Evolutionary conservation across 2,797 vertebrate species (phyloP).

Genomic region (Glyptemys insculpta): DNA sequence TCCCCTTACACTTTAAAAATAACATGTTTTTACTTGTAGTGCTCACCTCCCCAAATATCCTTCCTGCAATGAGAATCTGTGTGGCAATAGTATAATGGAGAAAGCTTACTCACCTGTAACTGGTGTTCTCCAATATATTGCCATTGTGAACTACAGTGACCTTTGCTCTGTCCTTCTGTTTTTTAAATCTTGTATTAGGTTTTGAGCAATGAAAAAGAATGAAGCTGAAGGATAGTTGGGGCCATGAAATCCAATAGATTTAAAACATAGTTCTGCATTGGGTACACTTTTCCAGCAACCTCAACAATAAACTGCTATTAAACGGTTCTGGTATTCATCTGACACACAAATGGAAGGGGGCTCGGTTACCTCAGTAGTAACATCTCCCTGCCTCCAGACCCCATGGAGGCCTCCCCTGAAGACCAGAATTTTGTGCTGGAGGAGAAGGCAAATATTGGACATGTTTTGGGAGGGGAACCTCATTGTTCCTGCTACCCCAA

Average conservation of each 20-base stretch:
- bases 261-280: neutral
- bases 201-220: neutral
- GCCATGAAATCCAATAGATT: neutral
- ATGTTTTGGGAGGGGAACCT: neutral
- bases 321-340: neutral
- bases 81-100: neutral
- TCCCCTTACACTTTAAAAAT: neutral
- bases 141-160: neutral
- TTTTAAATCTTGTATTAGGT: neutral
- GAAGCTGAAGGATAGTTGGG: neutral
- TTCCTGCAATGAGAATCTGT: constrained; percentile 10
- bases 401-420: neutral
- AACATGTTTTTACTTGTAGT: neutral
- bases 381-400: neutral
- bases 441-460: neutral
- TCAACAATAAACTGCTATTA: neutral
- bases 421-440: neutral
- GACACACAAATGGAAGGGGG: neutral
- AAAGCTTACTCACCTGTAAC: neutral
- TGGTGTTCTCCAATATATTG: neutral
- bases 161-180: neutral
- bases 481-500: neutral
- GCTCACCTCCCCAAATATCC: neutral
- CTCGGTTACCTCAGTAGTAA: too few relatives aligned
- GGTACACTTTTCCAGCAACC: neutral